A percentile compares a stretch with the other conserved stretches of the same genome.
Conservation (phyloP, 1,140 invertebrate species). For the Piezodorus guildinii region DNA sequence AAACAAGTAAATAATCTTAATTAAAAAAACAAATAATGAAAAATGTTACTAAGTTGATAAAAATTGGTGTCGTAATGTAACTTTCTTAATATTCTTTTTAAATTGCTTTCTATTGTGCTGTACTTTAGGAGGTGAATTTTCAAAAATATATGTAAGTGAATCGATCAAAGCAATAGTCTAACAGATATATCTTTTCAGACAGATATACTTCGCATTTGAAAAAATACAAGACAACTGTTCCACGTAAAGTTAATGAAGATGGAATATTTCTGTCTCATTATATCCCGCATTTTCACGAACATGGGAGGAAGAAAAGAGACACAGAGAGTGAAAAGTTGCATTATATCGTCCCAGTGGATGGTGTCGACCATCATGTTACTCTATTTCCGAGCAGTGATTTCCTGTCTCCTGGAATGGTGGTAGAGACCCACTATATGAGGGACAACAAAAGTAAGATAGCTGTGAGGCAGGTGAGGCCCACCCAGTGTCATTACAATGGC, state of each 20-base stretch:
- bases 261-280: conserved; percentile 20
- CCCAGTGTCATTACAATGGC: conserved; percentile 54
- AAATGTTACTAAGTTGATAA: too few species aligned
- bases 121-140: too few species aligned
- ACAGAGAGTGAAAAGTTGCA: not conserved
- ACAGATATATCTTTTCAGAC: not conserved
- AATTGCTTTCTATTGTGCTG: too few species aligned
- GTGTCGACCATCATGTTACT: conserved; percentile 15
- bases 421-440: conserved; percentile 51
- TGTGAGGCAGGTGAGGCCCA: conserved; percentile 27
- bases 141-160: too few species aligned
- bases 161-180: not conserved
- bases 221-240: conserved; percentile 8
- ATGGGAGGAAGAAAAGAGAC: conserved; percentile 12
- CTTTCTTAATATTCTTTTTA: too few species aligned
- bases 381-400: conserved; percentile 51
- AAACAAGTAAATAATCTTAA: too few species aligned
- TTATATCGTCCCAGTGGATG: conserved; percentile 16
- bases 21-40: too few species aligned
- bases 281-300: conserved; percentile 18
- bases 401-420: conserved; percentile 51
- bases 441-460: conserved; percentile 29
- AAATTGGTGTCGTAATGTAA: too few species aligned
- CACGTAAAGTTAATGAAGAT: conserved; percentile 18
- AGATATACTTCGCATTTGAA: not conserved